phyloP scores from a whole-genome alignment of 2,113 vertebrate genomes.

The Toxostoma redivivum region DNA sequence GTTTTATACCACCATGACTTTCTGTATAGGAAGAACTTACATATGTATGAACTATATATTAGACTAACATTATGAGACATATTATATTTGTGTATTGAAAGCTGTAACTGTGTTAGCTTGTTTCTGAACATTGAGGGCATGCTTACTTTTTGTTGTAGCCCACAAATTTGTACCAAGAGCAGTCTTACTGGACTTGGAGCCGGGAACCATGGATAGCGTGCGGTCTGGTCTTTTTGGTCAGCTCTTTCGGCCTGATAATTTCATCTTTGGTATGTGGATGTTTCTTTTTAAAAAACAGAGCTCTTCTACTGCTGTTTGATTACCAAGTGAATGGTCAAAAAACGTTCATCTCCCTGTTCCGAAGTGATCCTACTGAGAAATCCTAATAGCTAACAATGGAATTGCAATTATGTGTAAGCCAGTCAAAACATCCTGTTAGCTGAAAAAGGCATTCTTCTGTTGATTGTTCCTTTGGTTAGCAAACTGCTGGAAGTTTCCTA shows the following conservation, averaged over 20 bases:
- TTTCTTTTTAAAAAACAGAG: background rate
- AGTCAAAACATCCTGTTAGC: background rate
- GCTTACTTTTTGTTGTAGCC: conserved; percentile 68
- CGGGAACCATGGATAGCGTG: conserved; percentile 95
- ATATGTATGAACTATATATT: background rate
- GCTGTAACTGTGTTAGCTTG: background rate
- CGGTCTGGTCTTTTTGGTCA: conserved; percentile 90
- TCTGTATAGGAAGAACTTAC: background rate
- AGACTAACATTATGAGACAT: background rate
- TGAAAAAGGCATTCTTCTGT: background rate
- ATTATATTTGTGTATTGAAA: background rate
- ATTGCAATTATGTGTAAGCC: background rate
- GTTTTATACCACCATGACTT: background rate
- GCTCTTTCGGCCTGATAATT: conserved; percentile 93
- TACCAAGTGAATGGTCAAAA: background rate
- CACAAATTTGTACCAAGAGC: conserved; percentile 92
- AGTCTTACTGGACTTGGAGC: conserved; percentile 89
- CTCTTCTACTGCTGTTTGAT: background rate
- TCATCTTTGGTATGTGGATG: conserved; percentile 86
- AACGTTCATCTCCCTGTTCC: background rate
- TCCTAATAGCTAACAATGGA: background rate
- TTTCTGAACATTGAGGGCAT: background rate
- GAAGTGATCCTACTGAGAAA: background rate
- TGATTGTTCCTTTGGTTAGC: background rate
- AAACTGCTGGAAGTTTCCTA: background rate